Percentiles rank a stretch among this genome's conserved stretches.
phyloP scores from a whole-genome alignment of 1,140 invertebrate species.

The Atta cephalotes region DNA sequence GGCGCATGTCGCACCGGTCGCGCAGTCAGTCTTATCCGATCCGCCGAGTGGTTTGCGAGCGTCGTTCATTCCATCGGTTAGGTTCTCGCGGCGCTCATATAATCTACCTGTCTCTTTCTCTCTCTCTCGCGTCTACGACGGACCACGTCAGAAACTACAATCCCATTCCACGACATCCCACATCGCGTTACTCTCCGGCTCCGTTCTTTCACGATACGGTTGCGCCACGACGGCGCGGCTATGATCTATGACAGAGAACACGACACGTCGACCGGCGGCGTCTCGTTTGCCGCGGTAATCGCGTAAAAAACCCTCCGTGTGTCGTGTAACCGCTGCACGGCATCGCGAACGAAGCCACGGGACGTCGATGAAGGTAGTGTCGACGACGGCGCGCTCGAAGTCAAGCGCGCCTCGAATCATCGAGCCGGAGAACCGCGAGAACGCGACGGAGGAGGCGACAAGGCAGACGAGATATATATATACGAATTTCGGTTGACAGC shows the following conservation, averaged over 20 bases:
- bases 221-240: background rate
- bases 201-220: background rate
- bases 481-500: background rate
- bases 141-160: background rate
- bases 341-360: background rate
- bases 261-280: background rate
- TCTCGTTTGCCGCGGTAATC: slow-evolving; percentile 16
- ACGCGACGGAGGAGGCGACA: background rate
- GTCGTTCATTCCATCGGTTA: background rate
- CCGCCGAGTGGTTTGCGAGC: background rate
- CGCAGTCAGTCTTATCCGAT: slow-evolving; percentile 57
- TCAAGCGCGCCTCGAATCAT: slow-evolving; percentile 21
- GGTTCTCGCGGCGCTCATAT: background rate
- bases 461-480: background rate
- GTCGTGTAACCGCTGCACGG: background rate
- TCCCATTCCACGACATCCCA: background rate
- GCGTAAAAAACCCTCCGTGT: background rate
- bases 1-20: background rate
- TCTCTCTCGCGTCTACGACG: background rate
- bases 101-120: background rate
- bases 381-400: slow-evolving; percentile 40
- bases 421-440: background rate
- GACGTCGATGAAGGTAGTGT: slow-evolving; percentile 33
- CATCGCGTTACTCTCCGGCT: background rate
- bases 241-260: slow-evolving; percentile 28